Evolutionary conservation across 2,888 invertebrate genomes (phyloP), one percentile per base, ranked within the genome.

Genomic region (Prenolepis imparis): DNA sequence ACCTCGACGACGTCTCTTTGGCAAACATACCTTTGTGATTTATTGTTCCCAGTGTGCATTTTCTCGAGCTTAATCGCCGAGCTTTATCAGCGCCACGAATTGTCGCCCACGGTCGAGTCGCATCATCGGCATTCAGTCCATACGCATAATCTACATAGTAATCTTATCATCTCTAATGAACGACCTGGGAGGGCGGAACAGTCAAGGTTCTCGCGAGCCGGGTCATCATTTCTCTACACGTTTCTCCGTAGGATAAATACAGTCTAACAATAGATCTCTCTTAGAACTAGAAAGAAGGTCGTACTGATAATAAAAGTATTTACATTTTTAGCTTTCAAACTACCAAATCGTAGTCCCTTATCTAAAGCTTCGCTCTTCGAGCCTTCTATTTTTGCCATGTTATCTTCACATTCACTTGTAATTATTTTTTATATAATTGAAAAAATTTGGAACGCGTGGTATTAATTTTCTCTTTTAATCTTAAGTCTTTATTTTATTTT

Each of bases 1-100:
- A 74, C 83, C 75, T 81, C 41, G 85, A 85, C 70, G 82, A 73
- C 86, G 85, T 88, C 88, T 92, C 92, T 92, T 92, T 92, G 92
- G 92, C 91, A 92, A 92, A 88, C 86, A 88, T 83, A 81, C 64
- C 66, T 90, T 89, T 89, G 88, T 87, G 84, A 87, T 87, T 87
- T 57, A 70, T 68, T 57, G 67, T 88, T 88, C 83, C 88, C 83
- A 84, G 77, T 61, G 73, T 48, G 44, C 52, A 52, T 81, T n/a
- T 28, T 59, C 66, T 86, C 78, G 82, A 82, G 77, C 59, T 57
- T 78, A 18, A 36, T 82, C 44, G 72, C 32, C 59, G 59, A 78
- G 70, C 41, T 80, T 78, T 55, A n/a, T 80, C 59, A 41, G 57
- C 48, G 52, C 63, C 41, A 75, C 59, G 59, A 81, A 48, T 80